A percentile compares a stretch with the other conserved stretches of the same genome.
Conservation (phyloP, 2,113 vertebrate species). For the Crocuta crocuta region DNA sequence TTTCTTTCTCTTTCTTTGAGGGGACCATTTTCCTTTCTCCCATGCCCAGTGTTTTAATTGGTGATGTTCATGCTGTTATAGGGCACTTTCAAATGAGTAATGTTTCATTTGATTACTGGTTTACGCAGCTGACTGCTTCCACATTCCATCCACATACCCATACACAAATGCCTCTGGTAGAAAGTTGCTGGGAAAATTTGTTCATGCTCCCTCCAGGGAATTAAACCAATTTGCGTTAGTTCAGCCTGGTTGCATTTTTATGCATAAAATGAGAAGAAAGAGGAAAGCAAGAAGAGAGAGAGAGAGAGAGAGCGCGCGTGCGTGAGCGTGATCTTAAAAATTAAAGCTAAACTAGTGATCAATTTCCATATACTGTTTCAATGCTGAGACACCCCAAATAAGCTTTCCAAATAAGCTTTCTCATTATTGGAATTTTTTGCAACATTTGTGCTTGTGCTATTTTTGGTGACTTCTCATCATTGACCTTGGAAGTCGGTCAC, state of each 20-base stretch:
- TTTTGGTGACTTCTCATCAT: slow-evolving; percentile 27
- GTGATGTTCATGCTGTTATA: slow-evolving; percentile 47
- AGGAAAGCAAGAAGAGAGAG: slow-evolving; percentile 9
- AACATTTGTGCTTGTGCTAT: neutral
- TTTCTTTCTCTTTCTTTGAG: slow-evolving; percentile 13
- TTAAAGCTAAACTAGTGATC: slow-evolving; percentile 62
- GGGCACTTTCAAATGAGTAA: slow-evolving; percentile 59
- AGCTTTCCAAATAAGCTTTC: slow-evolving; percentile 30
- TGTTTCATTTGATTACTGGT: slow-evolving; percentile 81
- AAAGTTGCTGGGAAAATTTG: slow-evolving; percentile 87
- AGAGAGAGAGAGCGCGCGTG: neutral
- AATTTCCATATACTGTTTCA: slow-evolving; percentile 38
- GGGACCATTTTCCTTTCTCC: slow-evolving; percentile 66
- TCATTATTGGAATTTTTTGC: neutral
- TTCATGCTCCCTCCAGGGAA: slow-evolving; percentile 85
- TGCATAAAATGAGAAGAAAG: slow-evolving; percentile 82
- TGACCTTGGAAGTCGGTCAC: neutral
- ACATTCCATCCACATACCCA: slow-evolving; percentile 76
- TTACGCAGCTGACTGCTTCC: slow-evolving; percentile 72
- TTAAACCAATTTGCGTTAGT: slow-evolving; percentile 90
- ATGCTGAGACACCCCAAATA: neutral
- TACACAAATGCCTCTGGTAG: slow-evolving; percentile 76
- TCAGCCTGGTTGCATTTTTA: slow-evolving; percentile 89
- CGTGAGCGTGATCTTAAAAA: slow-evolving; percentile 65
- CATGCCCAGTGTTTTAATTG: slow-evolving; percentile 73